These are phyloP conservation scores for Saguinus midas DNA, from an alignment of 2,113 vertebrate genomes.

Conservation along the genomic window DNA sequence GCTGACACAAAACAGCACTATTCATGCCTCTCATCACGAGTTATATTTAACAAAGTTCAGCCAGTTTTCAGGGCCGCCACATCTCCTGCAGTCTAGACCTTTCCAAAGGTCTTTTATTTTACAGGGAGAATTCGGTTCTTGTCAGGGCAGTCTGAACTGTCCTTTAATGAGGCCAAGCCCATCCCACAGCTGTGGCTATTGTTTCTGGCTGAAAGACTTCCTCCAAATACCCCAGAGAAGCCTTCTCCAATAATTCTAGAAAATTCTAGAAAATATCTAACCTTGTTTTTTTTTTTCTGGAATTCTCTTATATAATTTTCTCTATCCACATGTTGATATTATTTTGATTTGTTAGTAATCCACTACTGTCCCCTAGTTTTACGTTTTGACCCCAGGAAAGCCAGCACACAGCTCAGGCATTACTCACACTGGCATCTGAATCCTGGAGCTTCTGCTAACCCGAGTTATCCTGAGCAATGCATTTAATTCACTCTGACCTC, in stretches of 20 bases:
- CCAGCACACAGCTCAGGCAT: too few relatives aligned
- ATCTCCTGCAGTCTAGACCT: neutral
- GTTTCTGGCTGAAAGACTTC: neutral
- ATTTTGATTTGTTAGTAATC: neutral
- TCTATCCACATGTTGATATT: neutral
- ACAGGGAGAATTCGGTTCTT: neutral
- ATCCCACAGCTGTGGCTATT: neutral
- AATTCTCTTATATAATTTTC: neutral
- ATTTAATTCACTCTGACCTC: neutral
- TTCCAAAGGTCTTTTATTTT: neutral
- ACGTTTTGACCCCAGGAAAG: neutral
- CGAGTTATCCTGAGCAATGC: neutral
- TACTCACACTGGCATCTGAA: neutral
- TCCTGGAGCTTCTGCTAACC: neutral
- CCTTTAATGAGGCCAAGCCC: neutral
- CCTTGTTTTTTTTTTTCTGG: neutral
- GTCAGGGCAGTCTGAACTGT: fast-evolving
- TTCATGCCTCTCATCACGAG: neutral
- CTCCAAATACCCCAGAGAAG: neutral
- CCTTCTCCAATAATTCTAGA: neutral
- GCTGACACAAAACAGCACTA: neutral
- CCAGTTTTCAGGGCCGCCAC: neutral
- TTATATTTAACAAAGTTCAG: neutral
- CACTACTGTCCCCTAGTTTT: neutral
- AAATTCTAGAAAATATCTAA: neutral